These are phyloP conservation scores for Gymnothorax reevesii DNA, from an alignment of 2,797 vertebrate genomes.

Conservation along the genomic window DNA sequence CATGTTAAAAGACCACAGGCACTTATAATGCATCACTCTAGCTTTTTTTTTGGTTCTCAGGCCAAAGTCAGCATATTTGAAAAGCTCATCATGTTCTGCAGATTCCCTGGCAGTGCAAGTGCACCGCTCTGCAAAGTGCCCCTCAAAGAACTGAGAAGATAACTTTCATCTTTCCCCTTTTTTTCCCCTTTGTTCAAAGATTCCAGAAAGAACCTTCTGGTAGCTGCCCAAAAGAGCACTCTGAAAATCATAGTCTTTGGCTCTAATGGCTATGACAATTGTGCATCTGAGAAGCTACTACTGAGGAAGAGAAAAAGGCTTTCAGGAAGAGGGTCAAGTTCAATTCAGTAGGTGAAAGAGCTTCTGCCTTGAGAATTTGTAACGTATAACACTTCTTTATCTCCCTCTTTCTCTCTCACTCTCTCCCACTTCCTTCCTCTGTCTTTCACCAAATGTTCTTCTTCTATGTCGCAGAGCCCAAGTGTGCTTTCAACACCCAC, in stretches of 20 bases:
- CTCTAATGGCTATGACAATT: neutral
- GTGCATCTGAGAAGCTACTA: neutral
- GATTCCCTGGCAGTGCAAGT: neutral
- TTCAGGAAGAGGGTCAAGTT: neutral
- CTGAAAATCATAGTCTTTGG: neutral
- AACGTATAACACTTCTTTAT: neutral
- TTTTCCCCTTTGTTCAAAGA: neutral
- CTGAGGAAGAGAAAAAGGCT: neutral
- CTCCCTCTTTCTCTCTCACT: neutral
- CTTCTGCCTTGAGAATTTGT: neutral
- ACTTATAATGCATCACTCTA: neutral
- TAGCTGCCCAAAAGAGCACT: neutral
- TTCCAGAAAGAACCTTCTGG: neutral
- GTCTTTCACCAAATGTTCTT: neutral
- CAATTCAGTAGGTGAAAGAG: neutral
- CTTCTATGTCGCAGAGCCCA: neutral
- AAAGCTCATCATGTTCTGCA: neutral
- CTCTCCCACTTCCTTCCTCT: neutral
- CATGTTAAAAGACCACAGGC: neutral
- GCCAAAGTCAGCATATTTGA: slow-evolving; percentile 3
- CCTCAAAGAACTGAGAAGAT: neutral
- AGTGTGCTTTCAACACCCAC: neutral
- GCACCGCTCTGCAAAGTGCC: neutral
- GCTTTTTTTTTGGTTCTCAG: neutral
- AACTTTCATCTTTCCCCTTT: neutral